Evolutionary conservation across 2,888 invertebrate species (phyloP).

Genomic region (Meteorus colon): DNA sequence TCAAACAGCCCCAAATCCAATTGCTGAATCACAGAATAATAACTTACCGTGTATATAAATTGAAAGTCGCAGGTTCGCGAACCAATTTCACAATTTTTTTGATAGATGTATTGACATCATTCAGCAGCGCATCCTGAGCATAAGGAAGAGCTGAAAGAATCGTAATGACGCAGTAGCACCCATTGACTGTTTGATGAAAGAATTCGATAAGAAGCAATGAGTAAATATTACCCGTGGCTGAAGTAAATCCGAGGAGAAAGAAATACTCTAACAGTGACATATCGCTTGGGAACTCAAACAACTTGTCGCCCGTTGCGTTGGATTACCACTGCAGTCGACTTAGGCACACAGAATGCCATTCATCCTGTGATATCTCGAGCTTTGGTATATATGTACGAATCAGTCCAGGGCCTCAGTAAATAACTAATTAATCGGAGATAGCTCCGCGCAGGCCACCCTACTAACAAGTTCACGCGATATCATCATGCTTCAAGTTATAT

Average conservation of each 20-base stretch:
- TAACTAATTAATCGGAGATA: slow-evolving; percentile 57
- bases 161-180: slow-evolving; percentile 1
- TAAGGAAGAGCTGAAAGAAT: slow-evolving; percentile 54
- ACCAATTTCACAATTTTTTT: slow-evolving; percentile 55
- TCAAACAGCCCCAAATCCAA: slow-evolving; percentile 51
- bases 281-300: slow-evolving; percentile 44
- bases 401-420: slow-evolving; percentile 51
- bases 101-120: slow-evolving; percentile 59
- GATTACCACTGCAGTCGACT: slow-evolving; percentile 62
- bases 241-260: slow-evolving; percentile 52
- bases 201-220: background rate
- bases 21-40: slow-evolving; percentile 52
- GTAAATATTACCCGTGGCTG: slow-evolving; percentile 55
- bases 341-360: slow-evolving; percentile 57
- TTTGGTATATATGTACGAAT: slow-evolving; percentile 55
- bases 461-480: slow-evolving; percentile 38
- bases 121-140: slow-evolving; percentile 60
- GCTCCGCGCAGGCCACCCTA: slow-evolving; percentile 16
- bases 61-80: slow-evolving; percentile 62
- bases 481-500: slow-evolving; percentile 16
- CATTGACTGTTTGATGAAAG: slow-evolving; percentile 3
- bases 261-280: slow-evolving; percentile 55
- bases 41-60: slow-evolving; percentile 64
- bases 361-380: slow-evolving; percentile 57
- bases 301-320: slow-evolving; percentile 57